Evolutionary conservation across 2,113 vertebrate species (phyloP).

Genomic region (Dinomys branickii): DNA sequence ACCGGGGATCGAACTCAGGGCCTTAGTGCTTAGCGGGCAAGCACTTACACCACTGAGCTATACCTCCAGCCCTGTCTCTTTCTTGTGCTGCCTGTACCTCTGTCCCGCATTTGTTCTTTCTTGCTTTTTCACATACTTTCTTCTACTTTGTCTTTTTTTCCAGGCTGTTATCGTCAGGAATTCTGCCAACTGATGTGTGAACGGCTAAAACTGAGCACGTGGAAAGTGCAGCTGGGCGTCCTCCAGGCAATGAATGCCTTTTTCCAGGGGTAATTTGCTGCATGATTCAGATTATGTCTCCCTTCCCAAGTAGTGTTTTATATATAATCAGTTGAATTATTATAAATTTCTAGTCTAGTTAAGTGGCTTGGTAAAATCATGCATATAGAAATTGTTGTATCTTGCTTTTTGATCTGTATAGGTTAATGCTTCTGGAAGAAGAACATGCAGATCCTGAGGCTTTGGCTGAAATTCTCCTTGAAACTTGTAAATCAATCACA

Average conservation of each 20-base stretch:
- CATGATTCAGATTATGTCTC: not conserved
- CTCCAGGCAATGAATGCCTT: constrained; percentile 95
- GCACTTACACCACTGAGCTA: too few species aligned
- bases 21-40: too few species aligned
- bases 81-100: not conserved
- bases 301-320: not conserved
- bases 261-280: constrained; percentile 91
- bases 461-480: constrained; percentile 92
- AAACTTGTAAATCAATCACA: constrained; percentile 93
- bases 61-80: not conserved
- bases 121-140: not conserved
- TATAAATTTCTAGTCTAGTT: not conserved
- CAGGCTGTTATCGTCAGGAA: constrained; percentile 92
- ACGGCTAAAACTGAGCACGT: constrained; percentile 94
- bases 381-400: not conserved
- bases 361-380: not conserved
- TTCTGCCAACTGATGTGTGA: constrained; percentile 95
- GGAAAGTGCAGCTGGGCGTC: constrained; percentile 96
- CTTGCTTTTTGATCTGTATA: constrained; percentile 78
- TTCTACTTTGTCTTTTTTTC: not conserved
- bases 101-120: not conserved
- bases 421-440: constrained; percentile 93
- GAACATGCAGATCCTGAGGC: constrained; percentile 88
- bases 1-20: too few species aligned
- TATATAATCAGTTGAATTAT: not conserved